Evolutionary conservation across 2,797 vertebrate genomes (phyloP).

Genomic region (Meriones psammophilus): DNA sequence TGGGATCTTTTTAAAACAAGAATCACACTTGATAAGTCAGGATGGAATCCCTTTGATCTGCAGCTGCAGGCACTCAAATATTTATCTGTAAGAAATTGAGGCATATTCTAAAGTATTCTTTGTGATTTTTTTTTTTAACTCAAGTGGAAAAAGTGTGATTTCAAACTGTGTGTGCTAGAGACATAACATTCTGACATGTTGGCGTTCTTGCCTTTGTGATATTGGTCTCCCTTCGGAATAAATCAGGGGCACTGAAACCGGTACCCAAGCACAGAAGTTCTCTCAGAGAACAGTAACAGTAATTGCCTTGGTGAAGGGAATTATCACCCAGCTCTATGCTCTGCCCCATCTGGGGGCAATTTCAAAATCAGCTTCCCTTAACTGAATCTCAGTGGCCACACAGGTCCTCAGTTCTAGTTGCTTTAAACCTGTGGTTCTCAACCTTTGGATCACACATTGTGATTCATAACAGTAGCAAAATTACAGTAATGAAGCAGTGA

Average conservation of each 20-base stretch:
- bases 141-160: conserved; percentile 57
- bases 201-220: background rate
- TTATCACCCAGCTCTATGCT: background rate
- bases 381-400: background rate
- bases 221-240: conserved; percentile 30
- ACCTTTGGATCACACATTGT: too few species aligned
- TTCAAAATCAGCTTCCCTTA: background rate
- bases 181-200: conserved; percentile 36
- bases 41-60: background rate
- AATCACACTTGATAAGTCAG: background rate
- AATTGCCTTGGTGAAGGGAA: background rate
- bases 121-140: conserved; percentile 51
- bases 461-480: too few species aligned
- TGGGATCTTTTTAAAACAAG: conserved; percentile 34
- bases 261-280: background rate
- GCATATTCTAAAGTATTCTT: conserved; percentile 46
- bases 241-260: conserved; percentile 25
- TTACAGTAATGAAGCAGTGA: background rate
- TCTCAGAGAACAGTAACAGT: background rate
- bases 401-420: background rate
- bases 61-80: conserved; percentile 37
- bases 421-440: background rate
- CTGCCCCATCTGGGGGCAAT: background rate
- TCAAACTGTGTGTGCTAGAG: conserved; percentile 27
- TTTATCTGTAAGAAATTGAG: conserved; percentile 64